Conservation (phyloP, 2,113 vertebrate species). For the Helogale parvula region DNA sequence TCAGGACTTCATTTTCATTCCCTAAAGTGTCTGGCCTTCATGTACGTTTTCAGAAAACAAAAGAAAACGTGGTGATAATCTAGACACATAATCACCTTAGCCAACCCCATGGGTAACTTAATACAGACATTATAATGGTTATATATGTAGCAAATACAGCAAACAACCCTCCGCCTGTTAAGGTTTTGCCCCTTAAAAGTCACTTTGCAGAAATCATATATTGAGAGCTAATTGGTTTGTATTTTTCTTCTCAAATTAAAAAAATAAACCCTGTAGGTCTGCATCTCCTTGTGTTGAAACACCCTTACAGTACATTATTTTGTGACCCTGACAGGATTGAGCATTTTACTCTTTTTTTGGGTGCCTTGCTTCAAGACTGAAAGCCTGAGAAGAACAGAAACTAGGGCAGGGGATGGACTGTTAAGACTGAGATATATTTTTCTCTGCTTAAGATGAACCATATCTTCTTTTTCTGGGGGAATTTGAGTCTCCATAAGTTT, state of each 20-base stretch:
- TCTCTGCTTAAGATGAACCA: not conserved
- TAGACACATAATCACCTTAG: slow-evolving; percentile 68
- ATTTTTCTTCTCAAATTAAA: slow-evolving; percentile 37
- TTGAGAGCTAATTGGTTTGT: slow-evolving; percentile 19
- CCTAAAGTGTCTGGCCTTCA: slow-evolving; percentile 77
- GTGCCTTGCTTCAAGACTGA: not conserved
- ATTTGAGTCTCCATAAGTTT: not conserved
- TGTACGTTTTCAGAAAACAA: slow-evolving; percentile 73
- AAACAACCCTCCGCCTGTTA: slow-evolving; percentile 58
- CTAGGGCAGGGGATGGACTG: not conserved
- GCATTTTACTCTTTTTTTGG: not conserved
- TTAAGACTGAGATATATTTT: not conserved
- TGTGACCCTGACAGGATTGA: not conserved
- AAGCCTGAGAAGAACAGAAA: not conserved
- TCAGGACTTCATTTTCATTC: slow-evolving; percentile 76
- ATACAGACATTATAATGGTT: slow-evolving; percentile 71
- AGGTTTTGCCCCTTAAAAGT: slow-evolving; percentile 55
- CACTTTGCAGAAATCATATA: slow-evolving; percentile 31
- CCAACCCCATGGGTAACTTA: slow-evolving; percentile 62
- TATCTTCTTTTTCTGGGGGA: not conserved
- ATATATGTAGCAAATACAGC: slow-evolving; percentile 71
- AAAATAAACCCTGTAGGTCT: not conserved
- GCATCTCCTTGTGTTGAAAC: not conserved
- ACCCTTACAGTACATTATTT: not conserved
- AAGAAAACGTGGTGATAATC: slow-evolving; percentile 76